Percentiles rank a stretch among this genome's conserved stretches.
Conservation (phyloP, 2,113 vertebrate species). For the Xiphophorus hellerii region DNA sequence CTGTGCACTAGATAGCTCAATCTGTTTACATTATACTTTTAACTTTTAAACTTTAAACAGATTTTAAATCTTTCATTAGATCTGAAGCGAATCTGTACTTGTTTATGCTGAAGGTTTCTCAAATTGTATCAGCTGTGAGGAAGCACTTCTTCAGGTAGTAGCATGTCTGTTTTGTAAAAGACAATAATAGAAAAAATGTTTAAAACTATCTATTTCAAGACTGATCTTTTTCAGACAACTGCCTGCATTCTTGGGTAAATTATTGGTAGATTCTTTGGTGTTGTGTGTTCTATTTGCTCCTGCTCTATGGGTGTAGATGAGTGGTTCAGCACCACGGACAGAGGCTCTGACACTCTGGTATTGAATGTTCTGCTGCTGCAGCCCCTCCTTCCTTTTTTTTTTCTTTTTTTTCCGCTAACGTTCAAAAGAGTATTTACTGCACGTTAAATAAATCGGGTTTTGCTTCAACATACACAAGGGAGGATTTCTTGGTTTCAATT, state of each 20-base stretch:
- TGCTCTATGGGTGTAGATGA: slow-evolving; percentile 66
- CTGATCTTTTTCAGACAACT: not conserved
- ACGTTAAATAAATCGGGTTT: not conserved
- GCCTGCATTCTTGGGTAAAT: not conserved
- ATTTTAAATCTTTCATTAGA: slow-evolving; percentile 42
- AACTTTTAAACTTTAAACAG: slow-evolving; percentile 52
- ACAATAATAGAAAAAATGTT: not conserved
- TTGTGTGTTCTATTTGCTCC: slow-evolving; percentile 44
- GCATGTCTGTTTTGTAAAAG: not conserved
- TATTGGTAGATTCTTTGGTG: slow-evolving; percentile 10
- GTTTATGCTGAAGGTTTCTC: slow-evolving; percentile 1
- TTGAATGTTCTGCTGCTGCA: slow-evolving; percentile 58
- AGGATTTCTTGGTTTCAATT: not conserved
- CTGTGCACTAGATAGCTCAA: slow-evolving; percentile 19
- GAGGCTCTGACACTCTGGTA: slow-evolving; percentile 70
- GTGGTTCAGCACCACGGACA: slow-evolving; percentile 84
- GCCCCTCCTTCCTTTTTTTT: slow-evolving; percentile 37
- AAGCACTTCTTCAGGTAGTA: not conserved
- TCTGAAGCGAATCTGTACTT: slow-evolving; percentile 35
- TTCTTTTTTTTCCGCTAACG: slow-evolving; percentile 33
- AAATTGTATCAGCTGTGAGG: slow-evolving; percentile 14
- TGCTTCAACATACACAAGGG: not conserved
- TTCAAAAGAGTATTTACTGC: not conserved
- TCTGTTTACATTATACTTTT: slow-evolving; percentile 45
- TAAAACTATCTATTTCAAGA: not conserved